These are phyloP conservation scores for Jacana jacana DNA, from an alignment of 2,113 vertebrate genomes.

Conservation along the genomic window DNA sequence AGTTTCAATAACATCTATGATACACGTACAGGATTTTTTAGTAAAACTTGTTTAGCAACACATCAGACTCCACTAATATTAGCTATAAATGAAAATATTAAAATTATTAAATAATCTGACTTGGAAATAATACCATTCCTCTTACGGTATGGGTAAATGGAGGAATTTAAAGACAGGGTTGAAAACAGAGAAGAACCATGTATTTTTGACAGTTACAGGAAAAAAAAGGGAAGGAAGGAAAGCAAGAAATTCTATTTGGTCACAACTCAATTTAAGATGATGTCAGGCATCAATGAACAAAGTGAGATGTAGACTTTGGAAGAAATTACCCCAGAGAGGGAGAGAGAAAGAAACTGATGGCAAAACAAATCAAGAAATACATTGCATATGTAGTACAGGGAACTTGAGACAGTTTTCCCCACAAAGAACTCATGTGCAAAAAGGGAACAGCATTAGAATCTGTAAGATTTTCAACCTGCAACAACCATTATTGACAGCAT, in stretches of 20 bases:
- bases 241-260: not conserved
- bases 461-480: not conserved
- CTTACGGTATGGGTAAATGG: not conserved
- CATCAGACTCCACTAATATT: not conserved
- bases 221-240: not conserved
- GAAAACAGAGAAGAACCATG: not conserved
- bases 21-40: not conserved
- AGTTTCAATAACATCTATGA: not conserved
- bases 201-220: not conserved
- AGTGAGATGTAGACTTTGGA: not conserved
- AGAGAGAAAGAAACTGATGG: not conserved
- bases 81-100: not conserved
- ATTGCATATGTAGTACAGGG: too few relatives aligned
- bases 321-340: not conserved
- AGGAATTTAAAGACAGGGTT: not conserved
- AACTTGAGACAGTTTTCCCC: not conserved
- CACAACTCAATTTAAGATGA: not conserved
- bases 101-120: not conserved
- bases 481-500: not conserved
- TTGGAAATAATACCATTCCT: not conserved
- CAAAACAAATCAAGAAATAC: not conserved
- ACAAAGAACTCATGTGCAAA: not conserved
- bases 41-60: not conserved
- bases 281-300: not conserved
- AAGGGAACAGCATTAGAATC: not conserved